Evolutionary conservation across 2,797 vertebrate species (phyloP).

Genomic region (Poecilia wingei): DNA sequence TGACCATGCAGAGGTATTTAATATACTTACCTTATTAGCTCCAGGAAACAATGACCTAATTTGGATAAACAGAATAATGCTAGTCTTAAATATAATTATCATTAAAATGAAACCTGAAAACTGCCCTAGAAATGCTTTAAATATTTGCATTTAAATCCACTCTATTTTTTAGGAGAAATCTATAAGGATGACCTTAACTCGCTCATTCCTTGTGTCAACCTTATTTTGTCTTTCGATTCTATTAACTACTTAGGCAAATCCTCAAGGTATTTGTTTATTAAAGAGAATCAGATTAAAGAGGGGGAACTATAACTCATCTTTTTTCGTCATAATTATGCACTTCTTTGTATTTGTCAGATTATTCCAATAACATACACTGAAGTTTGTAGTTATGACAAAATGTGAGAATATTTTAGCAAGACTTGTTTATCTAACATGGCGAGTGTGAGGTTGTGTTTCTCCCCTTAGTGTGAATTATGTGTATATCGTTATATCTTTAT

Average conservation of each 20-base stretch:
- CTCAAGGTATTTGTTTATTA: neutral
- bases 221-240: too few relatives aligned
- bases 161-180: constrained; percentile 57
- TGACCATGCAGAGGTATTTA: constrained; percentile 18
- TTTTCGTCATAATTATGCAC: neutral
- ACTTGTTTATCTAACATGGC: neutral
- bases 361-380: neutral
- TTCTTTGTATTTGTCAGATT: neutral
- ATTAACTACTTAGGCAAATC: neutral
- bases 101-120: constrained; percentile 65
- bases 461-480: neutral
- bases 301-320: neutral
- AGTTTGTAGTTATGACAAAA: neutral
- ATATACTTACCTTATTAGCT: constrained; percentile 32
- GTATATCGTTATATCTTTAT: neutral
- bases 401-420: neutral
- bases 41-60: constrained; percentile 20
- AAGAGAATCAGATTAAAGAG: neutral
- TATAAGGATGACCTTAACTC: constrained; percentile 37
- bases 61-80: constrained; percentile 49
- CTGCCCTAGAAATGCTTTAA: constrained; percentile 46
- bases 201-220: too few relatives aligned
- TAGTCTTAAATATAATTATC: constrained; percentile 48
- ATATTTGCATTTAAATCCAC: constrained; percentile 67
- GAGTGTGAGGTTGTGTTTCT: neutral